Evolutionary conservation across 2,797 vertebrate species (phyloP).

Genomic region (Atherinosoma microstoma): DNA sequence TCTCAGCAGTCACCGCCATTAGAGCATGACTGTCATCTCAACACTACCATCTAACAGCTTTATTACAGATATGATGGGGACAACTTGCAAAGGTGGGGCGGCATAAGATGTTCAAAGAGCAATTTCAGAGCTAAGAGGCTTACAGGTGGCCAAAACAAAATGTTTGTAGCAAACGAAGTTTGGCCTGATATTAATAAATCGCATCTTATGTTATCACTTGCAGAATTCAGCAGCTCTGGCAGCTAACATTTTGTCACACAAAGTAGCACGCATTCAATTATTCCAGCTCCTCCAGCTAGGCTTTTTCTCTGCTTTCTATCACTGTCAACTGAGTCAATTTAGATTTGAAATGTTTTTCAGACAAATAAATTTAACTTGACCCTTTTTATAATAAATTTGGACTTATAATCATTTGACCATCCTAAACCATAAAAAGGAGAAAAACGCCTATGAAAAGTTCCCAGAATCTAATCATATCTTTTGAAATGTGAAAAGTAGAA

Average conservation of each 20-base stretch:
- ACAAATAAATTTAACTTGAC: neutral
- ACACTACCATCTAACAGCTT: constrained; percentile 81
- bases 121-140: constrained; percentile 15
- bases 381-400: neutral
- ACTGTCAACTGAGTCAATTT: neutral
- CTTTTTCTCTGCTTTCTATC: neutral
- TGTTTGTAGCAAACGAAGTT: neutral
- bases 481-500: neutral
- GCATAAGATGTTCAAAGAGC: neutral
- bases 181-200: neutral
- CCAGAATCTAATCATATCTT: neutral
- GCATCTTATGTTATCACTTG: neutral
- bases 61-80: constrained; percentile 51
- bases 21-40: constrained; percentile 59
- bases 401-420: neutral
- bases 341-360: neutral
- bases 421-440: neutral
- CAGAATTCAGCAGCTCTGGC: neutral
- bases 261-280: neutral
- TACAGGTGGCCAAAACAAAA: neutral
- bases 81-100: neutral
- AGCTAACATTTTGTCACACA: neutral
- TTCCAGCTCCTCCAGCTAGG: neutral
- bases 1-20: constrained; percentile 38
- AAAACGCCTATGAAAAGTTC: no score